These are phyloP conservation scores for Eupithecia subumbrata DNA, from an alignment of 2,888 invertebrate species.

Conservation along the genomic window DNA sequence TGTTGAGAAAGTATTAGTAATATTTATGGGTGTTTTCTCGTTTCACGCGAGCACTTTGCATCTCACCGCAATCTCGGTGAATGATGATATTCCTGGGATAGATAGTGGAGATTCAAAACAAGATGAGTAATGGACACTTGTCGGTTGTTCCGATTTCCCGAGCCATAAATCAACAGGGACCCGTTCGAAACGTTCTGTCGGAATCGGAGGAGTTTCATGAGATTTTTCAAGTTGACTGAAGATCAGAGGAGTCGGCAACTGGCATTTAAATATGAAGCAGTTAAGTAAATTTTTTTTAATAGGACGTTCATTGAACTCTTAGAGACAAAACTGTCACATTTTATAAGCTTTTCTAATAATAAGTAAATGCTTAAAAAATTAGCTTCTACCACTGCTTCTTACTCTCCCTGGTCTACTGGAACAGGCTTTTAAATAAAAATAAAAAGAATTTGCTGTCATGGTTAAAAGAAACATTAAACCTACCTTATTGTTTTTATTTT, in stretches of 20 bases:
- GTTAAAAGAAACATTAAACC: not conserved
- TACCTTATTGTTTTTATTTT: not conserved
- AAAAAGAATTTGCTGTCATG: not conserved
- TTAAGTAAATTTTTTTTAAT: not conserved
- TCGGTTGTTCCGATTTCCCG: conserved; percentile 11
- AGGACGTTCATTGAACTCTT: not conserved
- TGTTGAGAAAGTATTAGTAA: not conserved
- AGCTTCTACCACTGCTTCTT: not conserved
- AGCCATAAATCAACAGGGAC: conserved; percentile 25
- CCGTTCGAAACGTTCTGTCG: conserved; percentile 8
- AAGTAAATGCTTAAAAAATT: not conserved
- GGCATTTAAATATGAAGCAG: not conserved
- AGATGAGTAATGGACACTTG: conserved; percentile 33
- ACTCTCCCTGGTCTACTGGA: not conserved
- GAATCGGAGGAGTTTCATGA: conserved; percentile 11
- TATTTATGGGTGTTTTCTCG: conserved; percentile 12
- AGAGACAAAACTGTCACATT: not conserved
- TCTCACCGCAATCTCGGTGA: conserved; percentile 12
- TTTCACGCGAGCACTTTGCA: not conserved
- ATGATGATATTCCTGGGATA: conserved; percentile 29
- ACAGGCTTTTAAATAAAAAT: not conserved
- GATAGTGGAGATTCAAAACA: conserved; percentile 31
- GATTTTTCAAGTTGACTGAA: conserved; percentile 11
- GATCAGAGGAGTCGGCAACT: not conserved
- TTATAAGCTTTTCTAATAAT: not conserved